These are phyloP conservation scores for Mungos mungo DNA, from an alignment of 2,113 vertebrate species.

Conservation along the genomic window DNA sequence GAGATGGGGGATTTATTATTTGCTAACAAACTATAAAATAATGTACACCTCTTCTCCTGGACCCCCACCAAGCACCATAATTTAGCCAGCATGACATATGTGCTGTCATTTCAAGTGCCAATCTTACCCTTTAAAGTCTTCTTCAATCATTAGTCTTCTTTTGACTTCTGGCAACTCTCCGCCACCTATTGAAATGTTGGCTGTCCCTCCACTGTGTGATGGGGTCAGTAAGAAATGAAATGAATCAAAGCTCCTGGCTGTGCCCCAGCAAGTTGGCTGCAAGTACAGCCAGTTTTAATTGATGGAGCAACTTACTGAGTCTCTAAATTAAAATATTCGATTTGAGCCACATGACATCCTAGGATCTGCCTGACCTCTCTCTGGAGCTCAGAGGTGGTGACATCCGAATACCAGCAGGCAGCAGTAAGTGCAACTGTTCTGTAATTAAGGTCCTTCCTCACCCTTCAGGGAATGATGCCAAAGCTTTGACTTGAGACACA, in stretches of 20 bases:
- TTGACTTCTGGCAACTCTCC: conserved; percentile 32
- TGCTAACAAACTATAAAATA: conserved; percentile 26
- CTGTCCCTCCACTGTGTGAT: neutral
- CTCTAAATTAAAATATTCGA: conserved; percentile 68
- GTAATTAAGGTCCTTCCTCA: conserved; percentile 50
- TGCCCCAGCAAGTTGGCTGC: neutral
- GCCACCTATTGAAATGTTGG: neutral
- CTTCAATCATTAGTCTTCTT: conserved; percentile 12
- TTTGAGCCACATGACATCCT: neutral
- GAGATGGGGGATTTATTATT: neutral
- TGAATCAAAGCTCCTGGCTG: conserved; percentile 49
- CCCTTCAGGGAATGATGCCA: conserved; percentile 37
- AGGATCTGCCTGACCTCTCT: neutral
- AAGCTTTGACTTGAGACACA: conserved; percentile 24
- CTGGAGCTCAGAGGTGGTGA: neutral
- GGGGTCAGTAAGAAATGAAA: conserved; percentile 51
- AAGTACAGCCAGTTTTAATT: conserved; percentile 39
- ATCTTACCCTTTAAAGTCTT: conserved; percentile 13
- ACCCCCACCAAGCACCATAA: neutral
- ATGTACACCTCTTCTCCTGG: neutral
- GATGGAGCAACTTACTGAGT: conserved; percentile 30
- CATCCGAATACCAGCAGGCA: conserved; percentile 40
- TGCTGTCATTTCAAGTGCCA: conserved; percentile 6
- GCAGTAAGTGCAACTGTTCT: conserved; percentile 50
- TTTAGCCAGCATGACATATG: neutral